These are phyloP conservation scores for Diarsia brunnea DNA, from an alignment of 2,888 invertebrate genomes.

Conservation along the genomic window DNA sequence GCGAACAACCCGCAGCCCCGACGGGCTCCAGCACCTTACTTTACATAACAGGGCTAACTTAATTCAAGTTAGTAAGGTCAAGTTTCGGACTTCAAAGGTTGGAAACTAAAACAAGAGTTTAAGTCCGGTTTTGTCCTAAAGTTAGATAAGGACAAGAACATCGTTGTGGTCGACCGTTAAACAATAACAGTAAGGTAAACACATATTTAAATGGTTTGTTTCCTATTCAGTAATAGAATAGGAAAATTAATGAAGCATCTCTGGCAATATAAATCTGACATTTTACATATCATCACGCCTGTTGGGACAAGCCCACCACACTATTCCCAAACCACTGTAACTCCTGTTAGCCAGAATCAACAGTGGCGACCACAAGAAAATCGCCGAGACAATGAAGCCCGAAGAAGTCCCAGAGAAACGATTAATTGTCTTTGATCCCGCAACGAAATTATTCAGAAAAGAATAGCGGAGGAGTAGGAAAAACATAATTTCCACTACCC, in stretches of 20 bases:
- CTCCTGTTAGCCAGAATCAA: no score
- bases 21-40: constrained; percentile 14
- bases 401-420: no score
- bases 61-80: constrained; percentile 4
- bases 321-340: no score
- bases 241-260: not conserved
- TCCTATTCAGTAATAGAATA: not conserved
- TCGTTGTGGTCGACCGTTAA: not conserved
- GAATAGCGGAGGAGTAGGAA: no score
- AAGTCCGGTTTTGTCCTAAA: not conserved
- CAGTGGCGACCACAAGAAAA: no score
- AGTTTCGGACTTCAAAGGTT: constrained; percentile 22
- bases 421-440: no score
- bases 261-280: not conserved
- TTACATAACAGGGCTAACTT: not conserved
- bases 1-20: no score
- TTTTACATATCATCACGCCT: no score
- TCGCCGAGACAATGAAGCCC: no score
- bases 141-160: constrained; percentile 8
- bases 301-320: no score
- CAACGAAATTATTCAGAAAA: no score
- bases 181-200: constrained; percentile 12
- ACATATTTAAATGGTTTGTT: not conserved
- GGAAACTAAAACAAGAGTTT: constrained; percentile 2
- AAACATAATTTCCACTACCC: no score